A percentile compares a stretch with the other conserved stretches of the same genome.
Conservation (phyloP, 2,888 invertebrate genomes). For the Epirrhoe tristata region DNA sequence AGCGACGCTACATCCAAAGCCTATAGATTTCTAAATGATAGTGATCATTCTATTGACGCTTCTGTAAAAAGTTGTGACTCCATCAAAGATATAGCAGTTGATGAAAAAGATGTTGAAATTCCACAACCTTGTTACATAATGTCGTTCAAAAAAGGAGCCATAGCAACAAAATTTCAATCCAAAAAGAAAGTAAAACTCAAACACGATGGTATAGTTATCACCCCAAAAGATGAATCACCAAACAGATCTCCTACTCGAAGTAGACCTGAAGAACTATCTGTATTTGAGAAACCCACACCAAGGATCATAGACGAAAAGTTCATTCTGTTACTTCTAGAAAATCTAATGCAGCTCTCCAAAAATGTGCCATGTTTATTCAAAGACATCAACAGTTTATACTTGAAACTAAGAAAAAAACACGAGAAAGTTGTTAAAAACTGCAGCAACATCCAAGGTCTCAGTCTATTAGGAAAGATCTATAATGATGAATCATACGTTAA, state of each 20-base stretch:
- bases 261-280: conserved; percentile 47
- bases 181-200: conserved; percentile 50
- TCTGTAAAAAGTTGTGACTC: conserved; percentile 54
- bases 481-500: conserved; percentile 50
- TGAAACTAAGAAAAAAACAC: conserved; percentile 63
- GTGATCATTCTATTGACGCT: conserved; percentile 52
- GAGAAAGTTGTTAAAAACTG: conserved; percentile 55
- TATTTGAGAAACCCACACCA: conserved; percentile 57
- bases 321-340: conserved; percentile 68
- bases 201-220: conserved; percentile 42
- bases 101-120: conserved; percentile 49
- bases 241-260: conserved; percentile 29
- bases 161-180: conserved; percentile 44
- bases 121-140: conserved; percentile 61
- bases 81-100: conserved; percentile 33
- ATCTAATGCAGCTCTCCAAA: conserved; percentile 65
- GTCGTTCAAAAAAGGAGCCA: conserved; percentile 56
- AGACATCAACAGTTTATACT: conserved; percentile 65
- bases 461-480: conserved; percentile 69
- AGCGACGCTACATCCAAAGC: conserved; percentile 63
- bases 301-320: conserved; percentile 70
- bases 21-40: conserved; percentile 48
- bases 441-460: conserved; percentile 56
- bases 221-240: conserved; percentile 32
- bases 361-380: conserved; percentile 61